phyloP scores from a whole-genome alignment of 2,888 invertebrate species.

The Cerastoderma edule region DNA sequence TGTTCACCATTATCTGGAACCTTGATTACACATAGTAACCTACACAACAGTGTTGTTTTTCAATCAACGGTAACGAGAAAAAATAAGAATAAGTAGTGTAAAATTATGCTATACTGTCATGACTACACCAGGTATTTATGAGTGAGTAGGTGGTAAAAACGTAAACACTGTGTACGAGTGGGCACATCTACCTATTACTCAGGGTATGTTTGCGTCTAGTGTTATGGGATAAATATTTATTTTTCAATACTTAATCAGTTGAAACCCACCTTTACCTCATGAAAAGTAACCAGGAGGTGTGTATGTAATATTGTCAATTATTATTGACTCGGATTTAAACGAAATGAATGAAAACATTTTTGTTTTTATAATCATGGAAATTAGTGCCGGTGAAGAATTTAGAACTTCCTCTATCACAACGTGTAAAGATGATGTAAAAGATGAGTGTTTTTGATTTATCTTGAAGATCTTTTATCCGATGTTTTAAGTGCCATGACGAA shows the following conservation, averaged over 20 bases:
- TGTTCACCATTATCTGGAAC: too few species aligned
- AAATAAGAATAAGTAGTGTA: not conserved
- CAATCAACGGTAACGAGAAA: not conserved
- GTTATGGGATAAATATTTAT: conserved; percentile 23
- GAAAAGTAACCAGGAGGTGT: conserved; percentile 11
- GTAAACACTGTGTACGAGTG: not conserved
- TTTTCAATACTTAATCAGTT: conserved; percentile 23
- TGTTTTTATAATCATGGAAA: conserved; percentile 4
- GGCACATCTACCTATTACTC: not conserved
- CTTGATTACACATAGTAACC: too few species aligned
- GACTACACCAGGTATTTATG: not conserved
- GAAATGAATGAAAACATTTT: not conserved
- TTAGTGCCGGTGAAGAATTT: not conserved
- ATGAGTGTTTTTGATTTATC: too few species aligned
- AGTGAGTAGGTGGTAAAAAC: conserved; percentile 12
- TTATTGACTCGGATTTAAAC: not conserved
- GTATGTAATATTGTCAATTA: too few species aligned
- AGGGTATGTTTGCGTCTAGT: not conserved
- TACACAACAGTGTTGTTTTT: too few species aligned
- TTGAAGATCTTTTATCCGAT: too few species aligned
- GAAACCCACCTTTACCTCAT: too few species aligned
- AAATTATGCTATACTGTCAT: not conserved
- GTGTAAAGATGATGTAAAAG: too few species aligned
- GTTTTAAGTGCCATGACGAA: too few species aligned
- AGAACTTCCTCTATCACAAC: not conserved